Base-by-base conservation (phyloP, 2,113 vertebrate genomes). In the Amphiprion ocellaris region DNA sequence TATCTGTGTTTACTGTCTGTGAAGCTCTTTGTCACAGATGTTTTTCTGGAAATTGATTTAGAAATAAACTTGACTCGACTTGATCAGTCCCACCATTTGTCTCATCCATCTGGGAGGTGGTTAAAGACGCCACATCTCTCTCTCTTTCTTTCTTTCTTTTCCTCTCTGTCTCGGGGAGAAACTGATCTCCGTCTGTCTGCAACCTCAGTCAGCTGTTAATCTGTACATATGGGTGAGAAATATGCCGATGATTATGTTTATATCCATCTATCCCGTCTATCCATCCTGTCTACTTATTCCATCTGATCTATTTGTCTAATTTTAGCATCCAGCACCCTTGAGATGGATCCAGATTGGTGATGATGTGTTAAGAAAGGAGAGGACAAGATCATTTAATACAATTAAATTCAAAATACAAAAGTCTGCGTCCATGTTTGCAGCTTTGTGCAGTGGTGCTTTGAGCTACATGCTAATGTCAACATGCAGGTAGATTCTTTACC, bases 41-140 rank as follows among this genome's bases (percentile, higher is more conserved):
- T 70, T 83, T 76, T 74, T 56, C 55, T 69, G 72, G 69, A 75
- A 84, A 78, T 74, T 70, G 74, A 86, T 83, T 78, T 60, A 52
- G 78, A 88, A 83, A 74, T 73, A 79, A 83, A 82, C 41, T 74
- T 69, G 64, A 81, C 59, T 77, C 59, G 77, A 83, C 66, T 82
- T 61, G 24, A 81, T 82, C 80, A 76, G 54, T 26, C 66, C 17
- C 55, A 52, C 33, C 15, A 69, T 81, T 83, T 62, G 69, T 81
- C 74, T 70, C 54, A 66, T 55, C 77, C 65, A 74, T 76, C 82
- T 79, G 66, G 84, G 72, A 84, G 76, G 73, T 23, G 81, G 39
- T 86, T 82, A 50, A 54, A 61, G 61, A 39, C 46, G 56, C 58
- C 75, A 50, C 60, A 59, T 21, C 50, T 68, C 41, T 21, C 7